Percentiles rank a stretch among this genome's conserved stretches.
Conservation (phyloP, 2,113 vertebrate species). For the Ptychochromis oligacanthus region DNA sequence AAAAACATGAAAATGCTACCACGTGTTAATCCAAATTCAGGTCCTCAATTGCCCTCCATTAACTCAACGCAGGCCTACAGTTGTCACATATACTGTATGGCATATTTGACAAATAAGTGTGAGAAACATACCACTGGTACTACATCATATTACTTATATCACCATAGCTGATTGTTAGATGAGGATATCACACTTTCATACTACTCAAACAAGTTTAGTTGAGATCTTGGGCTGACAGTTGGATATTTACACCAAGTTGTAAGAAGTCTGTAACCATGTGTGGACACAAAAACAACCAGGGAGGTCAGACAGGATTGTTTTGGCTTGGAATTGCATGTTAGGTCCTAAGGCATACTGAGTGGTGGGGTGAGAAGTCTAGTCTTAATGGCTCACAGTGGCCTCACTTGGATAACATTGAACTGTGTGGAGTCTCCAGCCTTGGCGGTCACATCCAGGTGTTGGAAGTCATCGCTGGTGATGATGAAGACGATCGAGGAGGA, state of each 20-base stretch:
- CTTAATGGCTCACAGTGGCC: conserved; percentile 79
- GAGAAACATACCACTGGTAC: conserved; percentile 35
- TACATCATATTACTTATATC: conserved; percentile 28
- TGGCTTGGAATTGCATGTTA: conserved; percentile 52
- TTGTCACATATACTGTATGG: conserved; percentile 24
- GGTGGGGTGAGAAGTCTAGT: conserved; percentile 5
- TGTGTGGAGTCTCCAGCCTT: conserved; percentile 64
- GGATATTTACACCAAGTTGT: conserved; percentile 31
- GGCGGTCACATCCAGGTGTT: conserved; percentile 76
- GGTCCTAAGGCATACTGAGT: conserved; percentile 58
- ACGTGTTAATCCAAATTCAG: conserved; percentile 13
- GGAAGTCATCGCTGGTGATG: conserved; percentile 86
- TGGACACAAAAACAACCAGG: conserved; percentile 19
- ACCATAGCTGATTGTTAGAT: conserved; percentile 40
- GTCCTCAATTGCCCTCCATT: not conserved
- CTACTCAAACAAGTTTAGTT: conserved; percentile 23
- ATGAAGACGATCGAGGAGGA: conserved; percentile 93
- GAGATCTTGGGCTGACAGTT: conserved; percentile 15
- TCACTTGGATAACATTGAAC: conserved; percentile 87
- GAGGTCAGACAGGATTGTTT: conserved; percentile 54
- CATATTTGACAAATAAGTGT: conserved; percentile 12
- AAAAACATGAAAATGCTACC: conserved; percentile 9
- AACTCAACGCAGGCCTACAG: conserved; percentile 10
- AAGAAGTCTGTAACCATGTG: conserved; percentile 2
- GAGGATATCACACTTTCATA: conserved; percentile 29